Conservation (phyloP, 2,888 invertebrate species). For the Drosophila ezoana region DNA sequence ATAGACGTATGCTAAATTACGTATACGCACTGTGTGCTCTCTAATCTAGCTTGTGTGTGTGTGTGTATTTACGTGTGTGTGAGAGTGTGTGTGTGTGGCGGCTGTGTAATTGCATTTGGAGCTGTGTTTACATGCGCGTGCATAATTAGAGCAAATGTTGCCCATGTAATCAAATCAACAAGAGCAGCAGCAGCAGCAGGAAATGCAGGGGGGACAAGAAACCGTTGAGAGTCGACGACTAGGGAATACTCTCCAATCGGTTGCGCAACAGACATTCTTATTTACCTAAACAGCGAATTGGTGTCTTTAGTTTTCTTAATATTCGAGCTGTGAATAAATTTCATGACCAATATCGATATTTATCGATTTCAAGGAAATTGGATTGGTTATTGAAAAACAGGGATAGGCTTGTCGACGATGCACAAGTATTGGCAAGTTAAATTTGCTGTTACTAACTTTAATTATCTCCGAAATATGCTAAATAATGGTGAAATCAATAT, state of each 20-base stretch:
- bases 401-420: too few species aligned
- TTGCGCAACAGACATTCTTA: too few species aligned
- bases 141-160: constrained; percentile 78
- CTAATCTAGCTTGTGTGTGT: constrained; percentile 47
- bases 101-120: constrained; percentile 72
- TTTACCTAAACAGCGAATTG: too few species aligned
- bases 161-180: constrained; percentile 74
- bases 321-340: too few species aligned
- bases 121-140: constrained; percentile 77
- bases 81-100: constrained; percentile 11
- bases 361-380: too few species aligned
- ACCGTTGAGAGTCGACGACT: background rate
- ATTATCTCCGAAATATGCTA: too few species aligned
- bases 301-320: too few species aligned
- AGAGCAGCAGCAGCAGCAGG: constrained; percentile 18
- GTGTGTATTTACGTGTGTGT: constrained; percentile 1
- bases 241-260: background rate
- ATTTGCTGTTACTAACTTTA: too few species aligned
- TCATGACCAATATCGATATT: too few species aligned
- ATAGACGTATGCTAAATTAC: constrained; percentile 55
- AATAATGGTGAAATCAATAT: background rate
- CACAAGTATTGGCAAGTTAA: too few species aligned
- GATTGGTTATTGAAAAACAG: too few species aligned
- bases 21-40: constrained; percentile 61
- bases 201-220: constrained; percentile 14